A percentile compares a stretch with the other conserved stretches of the same genome.
Evolutionary conservation across 92 coral and sea anemone genomes (phyloP).

Genomic region (Plumapathes pennacea): DNA sequence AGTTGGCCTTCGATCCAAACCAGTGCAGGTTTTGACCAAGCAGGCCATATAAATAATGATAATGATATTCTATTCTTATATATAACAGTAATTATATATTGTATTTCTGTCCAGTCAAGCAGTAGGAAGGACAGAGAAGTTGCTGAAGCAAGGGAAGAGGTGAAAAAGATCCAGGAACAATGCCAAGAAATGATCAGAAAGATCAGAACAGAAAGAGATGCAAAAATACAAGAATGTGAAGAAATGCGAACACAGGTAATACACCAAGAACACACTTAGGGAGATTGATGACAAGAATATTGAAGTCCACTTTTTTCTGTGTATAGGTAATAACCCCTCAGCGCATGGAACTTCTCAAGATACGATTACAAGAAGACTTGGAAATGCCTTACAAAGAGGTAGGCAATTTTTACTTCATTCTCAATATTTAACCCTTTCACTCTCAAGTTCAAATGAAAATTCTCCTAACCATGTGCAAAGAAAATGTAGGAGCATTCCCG

Average conservation of each 20-base stretch:
- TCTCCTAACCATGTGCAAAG: too few species aligned
- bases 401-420: background rate
- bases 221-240: slow-evolving; percentile 94
- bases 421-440: too few species aligned
- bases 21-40: too few species aligned
- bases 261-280: background rate
- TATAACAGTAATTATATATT: background rate
- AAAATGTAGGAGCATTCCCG: too few species aligned
- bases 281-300: background rate
- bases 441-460: too few species aligned
- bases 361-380: slow-evolving; percentile 78
- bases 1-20: too few species aligned
- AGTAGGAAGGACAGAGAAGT: slow-evolving; percentile 80
- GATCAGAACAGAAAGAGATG: slow-evolving; percentile 86
- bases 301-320: background rate
- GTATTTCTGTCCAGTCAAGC: slow-evolving; percentile 34
- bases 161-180: slow-evolving; percentile 76
- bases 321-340: slow-evolving; percentile 83
- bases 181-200: slow-evolving; percentile 81
- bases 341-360: slow-evolving; percentile 77
- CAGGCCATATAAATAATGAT: too few species aligned
- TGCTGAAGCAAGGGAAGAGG: slow-evolving; percentile 79
- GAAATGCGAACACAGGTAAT: slow-evolving; percentile 84
- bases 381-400: slow-evolving; percentile 97
- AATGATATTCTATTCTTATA: background rate